A percentile compares a stretch with the other conserved stretches of the same genome.
phyloP scores from a whole-genome alignment of 2,888 invertebrate genomes.

The Drosophila algonquin region DNA sequence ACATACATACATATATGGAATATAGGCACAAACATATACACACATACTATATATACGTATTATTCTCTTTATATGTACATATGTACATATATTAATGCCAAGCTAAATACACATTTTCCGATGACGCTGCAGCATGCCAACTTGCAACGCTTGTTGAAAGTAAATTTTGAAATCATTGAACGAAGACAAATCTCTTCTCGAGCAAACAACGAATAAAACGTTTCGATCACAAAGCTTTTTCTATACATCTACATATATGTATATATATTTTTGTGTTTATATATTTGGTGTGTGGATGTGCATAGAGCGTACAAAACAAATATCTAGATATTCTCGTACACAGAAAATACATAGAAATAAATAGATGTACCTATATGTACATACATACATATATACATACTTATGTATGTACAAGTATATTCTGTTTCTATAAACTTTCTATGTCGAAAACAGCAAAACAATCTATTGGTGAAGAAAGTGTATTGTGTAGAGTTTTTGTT shows the following conservation, averaged over 20 bases:
- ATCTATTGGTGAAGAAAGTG: constrained; percentile 23
- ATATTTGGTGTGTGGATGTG: neutral
- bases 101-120: constrained; percentile 7
- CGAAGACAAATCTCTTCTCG: constrained; percentile 11
- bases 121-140: constrained; percentile 42
- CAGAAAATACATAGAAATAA: neutral
- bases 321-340: neutral
- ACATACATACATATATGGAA: constrained; percentile 36
- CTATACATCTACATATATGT: constrained; percentile 19
- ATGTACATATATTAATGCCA: constrained; percentile 2
- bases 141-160: constrained; percentile 42
- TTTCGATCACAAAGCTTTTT: constrained; percentile 33
- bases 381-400: too few species aligned
- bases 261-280: constrained; percentile 1
- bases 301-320: neutral
- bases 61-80: constrained; percentile 15
- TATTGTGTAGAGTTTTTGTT: neutral
- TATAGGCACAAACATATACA: constrained; percentile 4
- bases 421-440: constrained; percentile 21
- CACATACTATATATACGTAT: too few species aligned
- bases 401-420: constrained; percentile 14
- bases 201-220: constrained; percentile 26
- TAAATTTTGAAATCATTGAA: constrained; percentile 29
- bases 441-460: constrained; percentile 24
- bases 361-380: neutral